phyloP scores from a whole-genome alignment of 2,888 invertebrate genomes.

The Lasioglossum villosulum region DNA sequence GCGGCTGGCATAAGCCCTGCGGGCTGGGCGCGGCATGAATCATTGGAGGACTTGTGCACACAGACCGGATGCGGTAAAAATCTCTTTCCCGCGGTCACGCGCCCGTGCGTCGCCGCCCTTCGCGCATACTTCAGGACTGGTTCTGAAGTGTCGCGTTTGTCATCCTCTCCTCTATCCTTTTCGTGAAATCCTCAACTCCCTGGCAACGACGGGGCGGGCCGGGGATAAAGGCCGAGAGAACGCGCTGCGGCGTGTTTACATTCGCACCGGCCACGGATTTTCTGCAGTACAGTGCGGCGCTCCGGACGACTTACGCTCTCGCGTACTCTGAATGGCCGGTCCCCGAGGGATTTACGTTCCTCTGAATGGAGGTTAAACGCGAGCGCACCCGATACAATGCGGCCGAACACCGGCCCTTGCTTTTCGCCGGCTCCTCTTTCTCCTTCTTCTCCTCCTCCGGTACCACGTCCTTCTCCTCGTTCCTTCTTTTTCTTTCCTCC shows the following conservation, averaged over 20 bases:
- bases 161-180: slow-evolving; percentile 57
- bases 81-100: slow-evolving; percentile 31
- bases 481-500: background rate
- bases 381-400: slow-evolving; percentile 63
- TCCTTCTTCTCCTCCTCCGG: background rate
- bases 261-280: slow-evolving; percentile 65
- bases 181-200: slow-evolving; percentile 38
- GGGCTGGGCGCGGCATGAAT: background rate
- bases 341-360: slow-evolving; percentile 59
- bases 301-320: slow-evolving; percentile 59
- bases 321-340: slow-evolving; percentile 61
- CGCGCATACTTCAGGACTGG: slow-evolving; percentile 43
- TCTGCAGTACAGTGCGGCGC: slow-evolving; percentile 54
- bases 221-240: slow-evolving; percentile 38
- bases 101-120: slow-evolving; percentile 12
- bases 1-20: background rate
- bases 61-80: slow-evolving; percentile 29
- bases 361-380: slow-evolving; percentile 66
- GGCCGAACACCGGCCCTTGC: slow-evolving; percentile 15
- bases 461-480: background rate
- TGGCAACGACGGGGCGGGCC: background rate
- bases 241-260: slow-evolving; percentile 60
- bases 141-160: slow-evolving; percentile 66
- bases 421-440: slow-evolving; percentile 14
- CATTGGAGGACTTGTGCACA: slow-evolving; percentile 26